phyloP scores from a whole-genome alignment of 2,888 invertebrate species.

The Oscheius sp. region DNA sequence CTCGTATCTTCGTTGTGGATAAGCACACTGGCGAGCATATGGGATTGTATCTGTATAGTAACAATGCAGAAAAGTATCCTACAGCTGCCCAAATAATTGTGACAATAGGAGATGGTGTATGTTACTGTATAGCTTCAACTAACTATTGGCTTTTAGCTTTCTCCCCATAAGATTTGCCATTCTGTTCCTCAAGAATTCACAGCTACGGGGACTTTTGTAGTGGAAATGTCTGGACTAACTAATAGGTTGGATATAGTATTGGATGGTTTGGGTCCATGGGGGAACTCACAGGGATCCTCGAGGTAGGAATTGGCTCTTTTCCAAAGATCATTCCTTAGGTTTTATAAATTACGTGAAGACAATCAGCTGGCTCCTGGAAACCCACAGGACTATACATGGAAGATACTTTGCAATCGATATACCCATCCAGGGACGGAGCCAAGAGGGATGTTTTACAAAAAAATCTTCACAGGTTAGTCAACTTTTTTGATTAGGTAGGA shows the following conservation, averaged over 20 bases:
- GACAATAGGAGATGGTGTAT: conserved; percentile 26
- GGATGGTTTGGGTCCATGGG: conserved; percentile 48
- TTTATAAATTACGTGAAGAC: background rate
- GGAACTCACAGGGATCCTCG: conserved; percentile 28
- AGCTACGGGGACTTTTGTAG: conserved; percentile 45
- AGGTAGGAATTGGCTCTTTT: background rate
- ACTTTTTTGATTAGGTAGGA: background rate
- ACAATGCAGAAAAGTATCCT: conserved; percentile 25
- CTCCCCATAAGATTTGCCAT: conserved; percentile 32
- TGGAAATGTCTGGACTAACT: conserved; percentile 4
- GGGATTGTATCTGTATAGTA: conserved; percentile 40
- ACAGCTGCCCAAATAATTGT: conserved; percentile 38
- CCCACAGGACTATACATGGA: background rate
- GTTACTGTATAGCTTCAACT: background rate
- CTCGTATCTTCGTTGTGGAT: conserved; percentile 42
- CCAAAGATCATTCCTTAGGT: background rate
- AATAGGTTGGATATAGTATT: conserved; percentile 28
- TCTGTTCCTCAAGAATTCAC: conserved; percentile 51
- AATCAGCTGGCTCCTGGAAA: background rate
- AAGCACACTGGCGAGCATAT: conserved; percentile 43
- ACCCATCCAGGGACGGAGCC: conserved; percentile 49
- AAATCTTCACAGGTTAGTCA: conserved; percentile 42
- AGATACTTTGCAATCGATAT: conserved; percentile 43
- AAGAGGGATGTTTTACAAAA: conserved; percentile 42
- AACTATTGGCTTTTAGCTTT: conserved; percentile 28